phyloP scores from a whole-genome alignment of 1,140 invertebrate species.

The Drosophila miranda region DNA sequence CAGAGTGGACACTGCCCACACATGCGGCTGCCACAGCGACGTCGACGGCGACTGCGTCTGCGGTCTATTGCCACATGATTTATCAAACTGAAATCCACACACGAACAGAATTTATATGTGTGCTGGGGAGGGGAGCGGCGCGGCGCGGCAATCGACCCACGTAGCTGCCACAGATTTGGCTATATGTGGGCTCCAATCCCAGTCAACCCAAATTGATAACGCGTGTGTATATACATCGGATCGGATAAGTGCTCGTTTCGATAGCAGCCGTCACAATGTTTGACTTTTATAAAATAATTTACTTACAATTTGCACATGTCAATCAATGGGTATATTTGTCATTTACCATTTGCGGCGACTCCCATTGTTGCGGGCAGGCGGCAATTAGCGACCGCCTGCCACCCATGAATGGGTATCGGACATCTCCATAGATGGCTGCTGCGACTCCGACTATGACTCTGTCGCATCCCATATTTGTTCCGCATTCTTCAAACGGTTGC shows the following conservation, averaged over 20 bases:
- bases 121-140: not conserved
- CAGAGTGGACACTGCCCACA: slow-evolving; percentile 44
- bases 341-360: slow-evolving; percentile 34
- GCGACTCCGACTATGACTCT: slow-evolving; percentile 3
- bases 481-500: slow-evolving; percentile 60
- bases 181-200: slow-evolving; percentile 15
- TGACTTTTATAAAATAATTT: slow-evolving; percentile 72
- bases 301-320: slow-evolving; percentile 74
- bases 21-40: not conserved
- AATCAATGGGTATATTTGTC: slow-evolving; percentile 34
- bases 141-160: slow-evolving; percentile 18
- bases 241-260: slow-evolving; percentile 67
- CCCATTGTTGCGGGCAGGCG: slow-evolving; percentile 23
- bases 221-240: slow-evolving; percentile 32
- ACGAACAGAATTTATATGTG: slow-evolving; percentile 61
- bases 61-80: slow-evolving; percentile 56
- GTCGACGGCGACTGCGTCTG: slow-evolving; percentile 1
- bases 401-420: slow-evolving; percentile 7
- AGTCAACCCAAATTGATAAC: slow-evolving; percentile 63
- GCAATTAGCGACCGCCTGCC: slow-evolving; percentile 25
- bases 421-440: slow-evolving; percentile 44
- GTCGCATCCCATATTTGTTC: slow-evolving; percentile 47
- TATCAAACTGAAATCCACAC: slow-evolving; percentile 67
- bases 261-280: slow-evolving; percentile 53
- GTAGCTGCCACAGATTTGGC: slow-evolving; percentile 34